Conservation (phyloP, 2,797 vertebrate species). For the Catamblyrhynchus diadema region DNA sequence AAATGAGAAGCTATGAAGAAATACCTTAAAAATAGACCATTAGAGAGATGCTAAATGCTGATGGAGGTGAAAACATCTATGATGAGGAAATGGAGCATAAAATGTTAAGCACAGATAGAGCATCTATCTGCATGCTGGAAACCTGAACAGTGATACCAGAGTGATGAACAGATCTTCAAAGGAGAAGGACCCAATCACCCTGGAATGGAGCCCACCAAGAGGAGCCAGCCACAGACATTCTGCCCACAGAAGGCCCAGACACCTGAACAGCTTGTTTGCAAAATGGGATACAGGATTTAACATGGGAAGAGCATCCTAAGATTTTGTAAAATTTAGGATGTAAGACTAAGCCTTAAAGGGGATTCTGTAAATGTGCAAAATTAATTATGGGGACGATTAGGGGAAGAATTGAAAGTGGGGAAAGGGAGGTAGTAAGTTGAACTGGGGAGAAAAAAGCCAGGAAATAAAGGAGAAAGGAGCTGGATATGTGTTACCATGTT, state of each 20-base stretch:
- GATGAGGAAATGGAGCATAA: not conserved
- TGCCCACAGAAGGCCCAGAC: not conserved
- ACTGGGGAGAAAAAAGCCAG: not conserved
- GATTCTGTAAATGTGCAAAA: not conserved
- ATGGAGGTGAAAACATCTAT: not conserved
- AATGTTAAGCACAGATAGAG: not conserved
- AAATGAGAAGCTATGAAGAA: not conserved
- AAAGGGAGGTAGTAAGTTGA: not conserved
- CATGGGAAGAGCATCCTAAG: not conserved
- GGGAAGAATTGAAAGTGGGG: not conserved
- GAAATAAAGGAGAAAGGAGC: not conserved
- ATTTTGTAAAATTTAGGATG: not conserved
- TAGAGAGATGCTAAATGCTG: not conserved
- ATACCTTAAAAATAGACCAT: not conserved
- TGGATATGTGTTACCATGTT: not conserved
- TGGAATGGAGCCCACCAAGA: not conserved
- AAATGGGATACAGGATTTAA: not conserved
- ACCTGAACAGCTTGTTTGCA: not conserved
- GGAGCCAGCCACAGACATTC: not conserved
- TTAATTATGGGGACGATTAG: not conserved
- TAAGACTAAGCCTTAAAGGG: not conserved
- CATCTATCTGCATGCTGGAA: not conserved
- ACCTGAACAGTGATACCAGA: not conserved
- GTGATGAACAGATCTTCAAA: not conserved
- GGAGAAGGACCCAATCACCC: not conserved